Base-by-base conservation (phyloP, 2,888 invertebrate species). In the Drosophila bunnanda region DNA sequence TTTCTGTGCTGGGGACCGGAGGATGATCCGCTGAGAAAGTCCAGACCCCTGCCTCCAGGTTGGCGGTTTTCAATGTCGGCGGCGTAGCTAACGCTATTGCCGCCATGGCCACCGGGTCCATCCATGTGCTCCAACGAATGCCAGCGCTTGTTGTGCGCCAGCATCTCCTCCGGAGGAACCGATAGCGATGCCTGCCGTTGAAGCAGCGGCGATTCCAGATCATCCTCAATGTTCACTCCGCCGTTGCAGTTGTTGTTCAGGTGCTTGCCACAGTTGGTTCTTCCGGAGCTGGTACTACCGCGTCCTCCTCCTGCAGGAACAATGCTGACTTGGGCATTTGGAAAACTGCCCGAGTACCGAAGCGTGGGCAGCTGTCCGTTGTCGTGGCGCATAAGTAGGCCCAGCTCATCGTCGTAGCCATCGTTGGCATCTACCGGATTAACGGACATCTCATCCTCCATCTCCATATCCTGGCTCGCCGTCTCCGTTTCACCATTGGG, bases 81-180 rank as follows among this genome's bases (percentile, higher is more conserved):
- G 1, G 91, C 90, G 78, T 91, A 91, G 78, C 85, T 85, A 2
- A 88, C 88, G 77, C 88, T 89, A 60, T 91, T 91, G 39, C 89
- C 91, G 32, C 82, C 80, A 4, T 77, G 56, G 6, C 64, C 76
- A 28, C 78, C 80, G 5, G 86, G 89, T 57, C 68, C 68, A 8
- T 91, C 91, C 65, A 96, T 94, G 77, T 95, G 94, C 92, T 97
- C 97, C 57, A 96, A 93, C 52, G 97, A 97, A 82, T 95, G 95
- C 95, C 97, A 97, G 88, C 96, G 94, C 92, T 96, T 96, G 79
- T 94, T 90, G 59, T 92, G 93, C 80, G 93, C 93, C 89, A 94
- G 92, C 54, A 91, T 89, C 53, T 92, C 91, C 66, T 91, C 92
- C 65, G 92, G 89, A 25, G 92, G 90, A 53, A 89, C 85, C 17